Evolutionary conservation across 1,140 invertebrate genomes (phyloP).

Genomic region (Uloborus diversus): DNA sequence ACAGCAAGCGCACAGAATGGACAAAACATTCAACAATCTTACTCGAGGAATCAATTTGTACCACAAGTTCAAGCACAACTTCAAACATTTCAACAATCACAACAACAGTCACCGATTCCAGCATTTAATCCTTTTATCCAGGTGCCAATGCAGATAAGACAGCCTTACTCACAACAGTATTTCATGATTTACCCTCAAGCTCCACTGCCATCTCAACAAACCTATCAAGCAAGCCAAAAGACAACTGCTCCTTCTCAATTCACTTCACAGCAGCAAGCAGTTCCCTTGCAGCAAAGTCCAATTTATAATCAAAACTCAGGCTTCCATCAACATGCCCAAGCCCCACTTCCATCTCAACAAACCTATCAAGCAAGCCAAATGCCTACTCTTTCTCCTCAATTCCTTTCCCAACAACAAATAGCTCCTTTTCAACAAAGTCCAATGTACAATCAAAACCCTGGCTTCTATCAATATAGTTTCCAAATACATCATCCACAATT

Average conservation of each 20-base stretch:
- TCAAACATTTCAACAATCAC: neutral
- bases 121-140: neutral
- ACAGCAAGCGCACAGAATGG: no score
- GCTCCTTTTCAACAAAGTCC: neutral
- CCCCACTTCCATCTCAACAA: neutral
- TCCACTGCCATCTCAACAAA: neutral
- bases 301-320: no score
- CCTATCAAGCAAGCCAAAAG: neutral
- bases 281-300: neutral
- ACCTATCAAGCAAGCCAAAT: neutral
- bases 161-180: slow-evolving; percentile 23
- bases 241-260: neutral
- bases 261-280: neutral
- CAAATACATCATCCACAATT: neutral
- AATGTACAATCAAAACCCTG: no score
- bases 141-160: neutral
- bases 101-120: neutral
- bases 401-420: neutral
- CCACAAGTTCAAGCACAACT: no score
- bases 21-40: no score
- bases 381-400: neutral
- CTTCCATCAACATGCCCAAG: neutral
- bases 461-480: no score
- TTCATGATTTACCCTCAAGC: slow-evolving; percentile 20
- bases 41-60: no score